Evolutionary conservation across 2,888 invertebrate species (phyloP).

Genomic region (Eretmocerus hayati): DNA sequence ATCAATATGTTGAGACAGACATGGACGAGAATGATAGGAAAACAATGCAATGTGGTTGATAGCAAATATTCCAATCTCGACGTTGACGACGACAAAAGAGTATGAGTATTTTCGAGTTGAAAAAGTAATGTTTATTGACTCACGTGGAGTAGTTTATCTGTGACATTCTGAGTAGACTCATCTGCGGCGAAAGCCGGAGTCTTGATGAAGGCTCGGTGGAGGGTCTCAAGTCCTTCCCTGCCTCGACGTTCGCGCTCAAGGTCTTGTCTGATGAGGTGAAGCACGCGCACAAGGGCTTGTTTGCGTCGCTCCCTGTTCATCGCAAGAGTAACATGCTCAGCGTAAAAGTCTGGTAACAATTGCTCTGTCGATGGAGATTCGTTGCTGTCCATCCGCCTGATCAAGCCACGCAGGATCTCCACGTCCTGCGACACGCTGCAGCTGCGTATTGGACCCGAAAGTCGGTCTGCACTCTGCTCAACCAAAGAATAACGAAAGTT

Average conservation of each 20-base stretch:
- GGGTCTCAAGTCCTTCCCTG: conserved; percentile 79
- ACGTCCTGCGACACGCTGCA: conserved; percentile 58
- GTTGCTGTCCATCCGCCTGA: conserved; percentile 60
- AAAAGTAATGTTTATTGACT: no score
- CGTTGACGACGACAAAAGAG: no score
- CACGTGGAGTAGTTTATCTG: conserved; percentile 88
- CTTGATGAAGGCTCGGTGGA: conserved; percentile 80
- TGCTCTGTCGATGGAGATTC: conserved; percentile 69
- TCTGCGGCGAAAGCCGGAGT: conserved; percentile 80
- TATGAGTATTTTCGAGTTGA: no score
- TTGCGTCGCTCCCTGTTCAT: conserved; percentile 89
- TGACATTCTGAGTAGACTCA: conserved; percentile 85
- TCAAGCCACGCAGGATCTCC: conserved; percentile 62
- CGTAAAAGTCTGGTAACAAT: conserved; percentile 87
- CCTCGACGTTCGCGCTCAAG: conserved; percentile 85
- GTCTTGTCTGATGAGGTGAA: conserved; percentile 80
- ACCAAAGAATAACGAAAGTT: no score
- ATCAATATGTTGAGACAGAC: no score
- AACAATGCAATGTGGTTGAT: no score
- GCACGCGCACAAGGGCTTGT: conserved; percentile 73
- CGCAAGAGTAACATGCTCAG: conserved; percentile 85
- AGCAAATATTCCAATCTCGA: no score
- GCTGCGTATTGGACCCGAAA: conserved; percentile 59
- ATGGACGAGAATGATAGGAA: no score
- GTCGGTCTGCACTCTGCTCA: conserved; percentile 60